Evolutionary conservation across 2,113 vertebrate genomes (phyloP).

Genomic region (Catharus bicknelli): DNA sequence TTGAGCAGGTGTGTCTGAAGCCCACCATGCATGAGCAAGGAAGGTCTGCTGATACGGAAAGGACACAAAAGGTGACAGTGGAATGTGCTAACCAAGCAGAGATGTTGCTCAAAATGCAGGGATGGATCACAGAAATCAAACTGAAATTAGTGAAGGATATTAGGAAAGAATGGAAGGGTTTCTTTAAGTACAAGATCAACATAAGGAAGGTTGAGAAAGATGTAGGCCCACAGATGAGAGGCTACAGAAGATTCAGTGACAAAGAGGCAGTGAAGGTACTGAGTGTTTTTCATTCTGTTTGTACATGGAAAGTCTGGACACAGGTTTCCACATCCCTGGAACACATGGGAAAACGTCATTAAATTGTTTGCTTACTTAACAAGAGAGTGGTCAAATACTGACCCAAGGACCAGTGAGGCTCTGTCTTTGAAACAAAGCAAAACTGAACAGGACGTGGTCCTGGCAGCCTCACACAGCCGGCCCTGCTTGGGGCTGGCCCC

Average conservation of each 20-base stretch:
- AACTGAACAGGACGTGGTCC: background rate
- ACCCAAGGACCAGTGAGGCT: background rate
- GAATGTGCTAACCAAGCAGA: background rate
- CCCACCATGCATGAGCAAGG: background rate
- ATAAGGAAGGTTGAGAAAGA: background rate
- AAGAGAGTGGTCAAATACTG: background rate
- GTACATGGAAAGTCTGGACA: background rate
- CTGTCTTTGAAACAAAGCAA: background rate
- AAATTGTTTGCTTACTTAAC: background rate
- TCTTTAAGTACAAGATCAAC: background rate
- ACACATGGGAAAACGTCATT: background rate
- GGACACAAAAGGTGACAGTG: background rate
- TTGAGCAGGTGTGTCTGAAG: background rate
- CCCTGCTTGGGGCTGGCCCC: background rate
- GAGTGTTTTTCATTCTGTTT: background rate
- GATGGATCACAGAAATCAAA: background rate
- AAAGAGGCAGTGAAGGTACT: background rate
- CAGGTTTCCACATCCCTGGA: background rate
- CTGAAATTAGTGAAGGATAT: background rate
- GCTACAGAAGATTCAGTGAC: background rate
- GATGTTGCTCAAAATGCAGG: accelerated
- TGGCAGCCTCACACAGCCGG: background rate
- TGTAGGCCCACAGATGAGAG: background rate
- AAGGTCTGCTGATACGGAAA: background rate
- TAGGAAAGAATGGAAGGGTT: background rate